phyloP scores from a whole-genome alignment of 2,888 invertebrate genomes.

The Cristatella mucedo region DNA sequence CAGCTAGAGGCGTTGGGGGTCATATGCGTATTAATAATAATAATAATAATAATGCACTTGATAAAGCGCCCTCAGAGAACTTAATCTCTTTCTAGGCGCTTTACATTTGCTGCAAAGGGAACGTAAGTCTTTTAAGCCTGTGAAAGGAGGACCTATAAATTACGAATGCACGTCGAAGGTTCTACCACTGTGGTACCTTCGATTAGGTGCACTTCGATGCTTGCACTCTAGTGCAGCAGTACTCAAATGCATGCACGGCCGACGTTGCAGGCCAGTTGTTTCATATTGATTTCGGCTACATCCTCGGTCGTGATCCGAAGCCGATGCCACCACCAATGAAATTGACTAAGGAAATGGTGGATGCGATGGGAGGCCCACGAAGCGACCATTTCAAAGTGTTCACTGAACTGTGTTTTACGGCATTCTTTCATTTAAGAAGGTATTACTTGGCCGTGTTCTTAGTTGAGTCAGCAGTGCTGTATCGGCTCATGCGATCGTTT shows the following conservation, averaged over 20 bases:
- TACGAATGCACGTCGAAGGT: too few species aligned
- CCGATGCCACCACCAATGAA: conserved; percentile 98
- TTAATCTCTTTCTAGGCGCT: too few species aligned
- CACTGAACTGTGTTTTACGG: conserved; percentile 74
- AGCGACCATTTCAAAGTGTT: conserved; percentile 87
- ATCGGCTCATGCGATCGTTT: background rate
- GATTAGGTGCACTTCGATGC: background rate
- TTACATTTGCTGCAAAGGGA: too few species aligned
- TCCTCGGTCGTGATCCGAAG: conserved; percentile 92
- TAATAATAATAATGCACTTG: too few species aligned
- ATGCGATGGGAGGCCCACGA: conserved; percentile 48
- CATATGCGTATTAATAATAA: too few species aligned
- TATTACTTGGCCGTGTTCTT: conserved; percentile 31
- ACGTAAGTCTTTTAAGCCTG: too few species aligned
- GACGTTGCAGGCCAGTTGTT: conserved; percentile 26
- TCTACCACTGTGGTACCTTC: too few species aligned
- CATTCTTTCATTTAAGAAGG: conserved; percentile 80
- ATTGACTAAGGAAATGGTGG: conserved; percentile 95
- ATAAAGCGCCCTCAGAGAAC: too few species aligned
- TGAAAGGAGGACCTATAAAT: too few species aligned
- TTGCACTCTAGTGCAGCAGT: background rate
- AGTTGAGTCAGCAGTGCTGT: background rate
- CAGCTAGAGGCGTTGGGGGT: too few species aligned
- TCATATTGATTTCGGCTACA: conserved; percentile 65
- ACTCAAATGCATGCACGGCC: background rate